Conservation (phyloP, 2,113 vertebrate species). For the Aepyceros melampus region DNA sequence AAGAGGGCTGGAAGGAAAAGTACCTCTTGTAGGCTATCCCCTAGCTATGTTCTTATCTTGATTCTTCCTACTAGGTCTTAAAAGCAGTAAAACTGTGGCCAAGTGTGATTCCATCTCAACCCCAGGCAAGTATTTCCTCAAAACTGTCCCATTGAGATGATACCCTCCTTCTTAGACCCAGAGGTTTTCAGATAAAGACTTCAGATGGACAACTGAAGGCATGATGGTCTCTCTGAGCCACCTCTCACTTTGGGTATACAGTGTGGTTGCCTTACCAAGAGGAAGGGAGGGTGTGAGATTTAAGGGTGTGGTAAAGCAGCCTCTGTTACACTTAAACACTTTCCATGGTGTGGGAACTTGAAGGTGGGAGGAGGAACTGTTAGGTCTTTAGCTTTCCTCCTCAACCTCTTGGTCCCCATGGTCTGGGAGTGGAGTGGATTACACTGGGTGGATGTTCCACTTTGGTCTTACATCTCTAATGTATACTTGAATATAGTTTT, state of each 20-base stretch:
- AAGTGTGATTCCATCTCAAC: not conserved
- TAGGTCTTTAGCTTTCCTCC: not conserved
- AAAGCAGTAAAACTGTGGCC: not conserved
- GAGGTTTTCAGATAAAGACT: conserved; percentile 2
- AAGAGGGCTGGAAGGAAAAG: not conserved
- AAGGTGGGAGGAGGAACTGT: not conserved
- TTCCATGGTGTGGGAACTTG: not conserved
- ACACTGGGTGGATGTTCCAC: not conserved
- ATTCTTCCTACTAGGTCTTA: not conserved
- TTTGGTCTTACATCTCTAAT: not conserved
- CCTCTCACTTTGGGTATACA: not conserved
- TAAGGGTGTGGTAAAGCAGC: not conserved
- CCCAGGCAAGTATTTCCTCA: not conserved
- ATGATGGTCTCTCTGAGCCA: not conserved
- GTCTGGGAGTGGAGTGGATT: not conserved
- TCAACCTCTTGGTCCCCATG: not conserved
- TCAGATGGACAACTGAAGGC: not conserved
- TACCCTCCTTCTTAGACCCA: not conserved
- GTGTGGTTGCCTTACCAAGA: not conserved
- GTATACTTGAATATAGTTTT: not conserved
- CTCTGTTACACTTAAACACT: not conserved
- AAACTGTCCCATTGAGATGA: not conserved
- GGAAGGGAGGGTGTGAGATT: not conserved
- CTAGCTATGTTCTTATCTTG: not conserved
- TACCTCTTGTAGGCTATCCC: not conserved